Percentiles rank a stretch among this genome's conserved stretches.
Evolutionary conservation across 2,797 vertebrate genomes (phyloP).

Genomic region (Remorina albescens): DNA sequence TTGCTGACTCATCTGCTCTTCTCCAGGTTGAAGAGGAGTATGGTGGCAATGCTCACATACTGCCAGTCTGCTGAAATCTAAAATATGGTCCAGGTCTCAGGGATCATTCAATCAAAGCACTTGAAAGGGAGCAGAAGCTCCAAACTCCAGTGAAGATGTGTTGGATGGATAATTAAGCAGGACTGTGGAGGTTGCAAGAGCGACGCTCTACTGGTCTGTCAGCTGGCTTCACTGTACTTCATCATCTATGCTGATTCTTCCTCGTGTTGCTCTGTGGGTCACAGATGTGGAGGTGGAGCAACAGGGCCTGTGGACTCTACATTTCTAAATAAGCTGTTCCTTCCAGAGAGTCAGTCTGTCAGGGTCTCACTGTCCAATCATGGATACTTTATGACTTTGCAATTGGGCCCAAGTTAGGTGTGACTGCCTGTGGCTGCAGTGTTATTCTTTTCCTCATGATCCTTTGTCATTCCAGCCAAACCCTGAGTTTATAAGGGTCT

Average conservation of each 20-base stretch:
- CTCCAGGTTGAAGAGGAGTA: conserved; percentile 87
- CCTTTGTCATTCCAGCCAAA: conserved; percentile 70
- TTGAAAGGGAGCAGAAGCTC: conserved; percentile 49
- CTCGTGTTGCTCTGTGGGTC: conserved; percentile 30
- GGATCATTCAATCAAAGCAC: conserved; percentile 56
- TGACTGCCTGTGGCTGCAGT: conserved; percentile 15
- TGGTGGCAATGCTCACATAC: conserved; percentile 75
- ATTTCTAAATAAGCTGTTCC: conserved; percentile 63
- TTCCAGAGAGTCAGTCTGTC: conserved; percentile 10
- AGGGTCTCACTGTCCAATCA: conserved; percentile 23
- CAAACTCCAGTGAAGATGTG: conserved; percentile 31
- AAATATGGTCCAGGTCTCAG: conserved; percentile 42
- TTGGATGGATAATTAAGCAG: not conserved
- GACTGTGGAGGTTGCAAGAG: conserved; percentile 26
- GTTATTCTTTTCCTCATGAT: conserved; percentile 22
- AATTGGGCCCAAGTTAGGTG: conserved; percentile 32
- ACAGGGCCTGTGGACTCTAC: conserved; percentile 7
- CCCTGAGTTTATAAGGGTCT: conserved; percentile 34
- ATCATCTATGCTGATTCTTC: conserved; percentile 45
- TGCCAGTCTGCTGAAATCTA: conserved; percentile 81
- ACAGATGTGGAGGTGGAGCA: not conserved
- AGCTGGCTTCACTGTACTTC: conserved; percentile 46
- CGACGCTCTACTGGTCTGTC: conserved; percentile 27
- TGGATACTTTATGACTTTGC: conserved; percentile 49
- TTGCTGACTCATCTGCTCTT: not conserved